Conservation (phyloP, 2,797 vertebrate genomes). For the Pteronotus mesoamericanus region DNA sequence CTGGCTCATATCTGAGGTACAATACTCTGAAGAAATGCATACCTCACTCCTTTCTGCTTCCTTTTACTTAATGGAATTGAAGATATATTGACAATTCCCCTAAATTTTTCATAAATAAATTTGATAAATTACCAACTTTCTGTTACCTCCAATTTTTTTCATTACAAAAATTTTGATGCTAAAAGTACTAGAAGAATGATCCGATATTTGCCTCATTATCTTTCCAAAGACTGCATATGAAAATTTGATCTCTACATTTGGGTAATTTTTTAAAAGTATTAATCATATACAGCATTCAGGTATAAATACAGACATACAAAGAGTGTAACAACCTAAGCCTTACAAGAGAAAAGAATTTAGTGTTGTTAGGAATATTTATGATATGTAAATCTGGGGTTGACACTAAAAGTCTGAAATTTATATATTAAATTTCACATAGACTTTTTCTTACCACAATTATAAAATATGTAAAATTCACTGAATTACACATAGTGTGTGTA, state of each 20-base stretch:
- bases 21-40: background rate
- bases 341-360: background rate
- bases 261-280: conserved; percentile 31
- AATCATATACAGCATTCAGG: background rate
- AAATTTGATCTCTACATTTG: background rate
- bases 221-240: background rate
- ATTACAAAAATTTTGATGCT: conserved; percentile 5
- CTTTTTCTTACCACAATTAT: conserved; percentile 7
- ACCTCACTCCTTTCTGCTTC: background rate
- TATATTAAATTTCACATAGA: background rate
- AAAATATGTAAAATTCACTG: conserved; percentile 32
- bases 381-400: background rate
- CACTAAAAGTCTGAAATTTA: conserved; percentile 26
- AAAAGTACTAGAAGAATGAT: conserved; percentile 16
- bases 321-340: conserved; percentile 20
- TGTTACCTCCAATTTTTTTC: conserved; percentile 10
- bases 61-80: conserved; percentile 19
- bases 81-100: background rate
- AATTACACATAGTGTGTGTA: background rate
- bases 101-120: conserved; percentile 27
- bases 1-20: background rate
- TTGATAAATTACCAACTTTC: conserved; percentile 15
- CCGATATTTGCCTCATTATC: background rate
- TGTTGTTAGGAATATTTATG: conserved; percentile 18
- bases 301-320: conserved; percentile 15